Conservation (phyloP, 2,888 invertebrate species). For the Mesorhabditis belari region DNA sequence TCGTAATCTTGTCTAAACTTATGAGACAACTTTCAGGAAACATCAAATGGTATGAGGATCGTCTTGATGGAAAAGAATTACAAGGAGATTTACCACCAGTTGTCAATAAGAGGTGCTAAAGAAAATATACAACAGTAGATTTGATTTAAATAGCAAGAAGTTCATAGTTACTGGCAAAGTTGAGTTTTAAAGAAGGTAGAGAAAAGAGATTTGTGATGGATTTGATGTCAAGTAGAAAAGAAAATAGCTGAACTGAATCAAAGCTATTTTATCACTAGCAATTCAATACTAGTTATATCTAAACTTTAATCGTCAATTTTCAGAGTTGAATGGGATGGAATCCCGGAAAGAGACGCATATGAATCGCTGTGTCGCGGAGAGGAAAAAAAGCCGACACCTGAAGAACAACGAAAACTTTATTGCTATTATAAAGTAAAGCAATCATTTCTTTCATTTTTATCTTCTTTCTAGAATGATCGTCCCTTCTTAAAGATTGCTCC, state of each 20-base stretch:
- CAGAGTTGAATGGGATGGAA: constrained; percentile 33
- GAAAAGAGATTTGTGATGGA: no score
- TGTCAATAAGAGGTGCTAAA: constrained; percentile 32
- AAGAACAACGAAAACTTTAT: constrained; percentile 30
- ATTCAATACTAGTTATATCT: no score
- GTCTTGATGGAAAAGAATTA: constrained; percentile 60
- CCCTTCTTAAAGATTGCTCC: constrained; percentile 49
- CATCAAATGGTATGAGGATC: constrained; percentile 79
- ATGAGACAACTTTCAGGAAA: constrained; percentile 73
- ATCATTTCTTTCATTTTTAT: neutral
- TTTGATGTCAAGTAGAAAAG: no score
- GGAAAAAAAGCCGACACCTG: constrained; percentile 22
- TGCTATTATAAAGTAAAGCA: constrained; percentile 43
- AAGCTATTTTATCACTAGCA: no score
- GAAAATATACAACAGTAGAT: no score
- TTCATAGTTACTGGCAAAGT: no score
- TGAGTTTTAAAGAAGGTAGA: no score
- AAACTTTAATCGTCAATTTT: no score
- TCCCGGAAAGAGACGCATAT: constrained; percentile 58
- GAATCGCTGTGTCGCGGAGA: constrained; percentile 57
- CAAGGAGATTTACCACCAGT: constrained; percentile 45
- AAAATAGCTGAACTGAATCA: no score
- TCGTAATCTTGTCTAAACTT: no score
- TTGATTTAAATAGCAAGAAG: no score
- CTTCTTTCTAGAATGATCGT: constrained; percentile 22